phyloP scores from a whole-genome alignment of 2,797 vertebrate species.

The Cheirogaleus major region DNA sequence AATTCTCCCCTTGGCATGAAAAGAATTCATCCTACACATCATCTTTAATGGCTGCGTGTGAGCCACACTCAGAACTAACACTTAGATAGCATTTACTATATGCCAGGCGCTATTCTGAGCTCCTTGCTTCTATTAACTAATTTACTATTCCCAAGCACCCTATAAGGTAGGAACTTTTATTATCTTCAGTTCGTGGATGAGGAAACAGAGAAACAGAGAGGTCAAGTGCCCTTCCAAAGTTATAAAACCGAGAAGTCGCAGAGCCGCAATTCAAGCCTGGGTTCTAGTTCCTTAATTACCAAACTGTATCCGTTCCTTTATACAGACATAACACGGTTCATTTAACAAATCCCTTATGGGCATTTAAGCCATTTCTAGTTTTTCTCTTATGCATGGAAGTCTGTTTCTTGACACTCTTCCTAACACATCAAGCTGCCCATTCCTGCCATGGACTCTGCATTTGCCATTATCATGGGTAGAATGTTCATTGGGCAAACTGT shows the following conservation, averaged over 20 bases:
- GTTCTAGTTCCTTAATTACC: background rate
- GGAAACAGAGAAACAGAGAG: background rate
- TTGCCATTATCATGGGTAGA: background rate
- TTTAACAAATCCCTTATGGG: background rate
- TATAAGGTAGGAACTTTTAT: background rate
- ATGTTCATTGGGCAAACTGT: background rate
- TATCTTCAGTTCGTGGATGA: background rate
- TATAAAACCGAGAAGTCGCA: background rate
- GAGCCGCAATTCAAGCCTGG: background rate
- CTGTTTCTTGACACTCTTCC: background rate
- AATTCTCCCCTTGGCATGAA: background rate
- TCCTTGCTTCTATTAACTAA: background rate
- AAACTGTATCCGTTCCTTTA: background rate
- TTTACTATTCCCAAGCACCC: background rate
- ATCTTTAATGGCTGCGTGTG: background rate
- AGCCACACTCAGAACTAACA: background rate
- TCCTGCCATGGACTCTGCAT: background rate
- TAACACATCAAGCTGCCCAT: background rate
- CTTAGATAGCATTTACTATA: background rate
- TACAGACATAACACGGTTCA: background rate
- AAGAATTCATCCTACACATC: background rate
- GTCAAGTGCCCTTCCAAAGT: background rate
- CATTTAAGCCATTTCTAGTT: background rate
- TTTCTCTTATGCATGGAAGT: slow-evolving; percentile 9
- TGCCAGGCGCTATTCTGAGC: background rate